Conservation (phyloP, 2,113 vertebrate species). For the Pollimyrus isidori region DNA sequence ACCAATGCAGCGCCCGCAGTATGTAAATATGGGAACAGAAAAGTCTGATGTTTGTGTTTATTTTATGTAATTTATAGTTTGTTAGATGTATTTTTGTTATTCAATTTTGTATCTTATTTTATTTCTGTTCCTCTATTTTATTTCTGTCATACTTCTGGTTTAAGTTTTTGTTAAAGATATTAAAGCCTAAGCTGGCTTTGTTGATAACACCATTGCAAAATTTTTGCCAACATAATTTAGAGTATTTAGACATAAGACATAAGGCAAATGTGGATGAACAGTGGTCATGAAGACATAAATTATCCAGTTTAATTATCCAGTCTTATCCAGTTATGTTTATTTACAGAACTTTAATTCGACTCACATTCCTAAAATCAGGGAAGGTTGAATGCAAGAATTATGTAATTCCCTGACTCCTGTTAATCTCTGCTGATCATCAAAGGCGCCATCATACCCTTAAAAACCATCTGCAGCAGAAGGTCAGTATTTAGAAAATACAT, state of each 20-base stretch:
- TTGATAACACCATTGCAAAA: neutral
- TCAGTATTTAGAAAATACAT: neutral
- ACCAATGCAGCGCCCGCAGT: too few relatives aligned
- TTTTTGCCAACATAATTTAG: neutral
- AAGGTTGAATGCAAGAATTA: too few relatives aligned
- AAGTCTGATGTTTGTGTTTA: neutral
- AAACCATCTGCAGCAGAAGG: neutral
- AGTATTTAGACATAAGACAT: too few relatives aligned
- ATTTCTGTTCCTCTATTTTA: neutral
- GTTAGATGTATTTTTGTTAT: neutral
- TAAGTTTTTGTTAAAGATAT: neutral
- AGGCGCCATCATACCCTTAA: neutral
- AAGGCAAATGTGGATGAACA: too few relatives aligned
- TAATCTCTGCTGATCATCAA: neutral
- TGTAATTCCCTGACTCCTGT: neutral
- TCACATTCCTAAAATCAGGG: too few relatives aligned
- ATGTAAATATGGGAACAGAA: neutral
- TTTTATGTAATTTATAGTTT: neutral
- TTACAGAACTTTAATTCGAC: too few relatives aligned
- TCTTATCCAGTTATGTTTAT: too few relatives aligned
- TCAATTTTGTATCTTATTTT: neutral
- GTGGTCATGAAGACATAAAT: too few relatives aligned
- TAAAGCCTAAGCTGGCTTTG: neutral
- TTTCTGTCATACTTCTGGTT: neutral
- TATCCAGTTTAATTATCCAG: too few relatives aligned